Conservation (phyloP, 2,888 invertebrate species). For the Magallana nippona region DNA sequence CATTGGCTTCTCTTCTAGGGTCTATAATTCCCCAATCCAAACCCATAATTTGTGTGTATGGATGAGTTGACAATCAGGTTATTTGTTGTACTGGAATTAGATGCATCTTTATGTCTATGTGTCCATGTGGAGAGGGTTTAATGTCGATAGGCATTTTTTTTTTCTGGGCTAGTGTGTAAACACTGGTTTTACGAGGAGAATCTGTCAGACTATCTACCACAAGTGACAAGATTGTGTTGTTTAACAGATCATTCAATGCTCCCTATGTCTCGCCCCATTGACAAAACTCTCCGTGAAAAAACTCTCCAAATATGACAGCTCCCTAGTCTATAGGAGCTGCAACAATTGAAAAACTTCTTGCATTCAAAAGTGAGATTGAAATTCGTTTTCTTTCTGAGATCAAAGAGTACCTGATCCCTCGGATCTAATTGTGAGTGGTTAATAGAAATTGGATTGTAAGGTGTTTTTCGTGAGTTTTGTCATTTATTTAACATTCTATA, state of each 20-base stretch:
- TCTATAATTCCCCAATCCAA: not conserved
- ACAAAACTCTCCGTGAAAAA: not conserved
- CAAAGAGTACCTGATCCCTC: not conserved
- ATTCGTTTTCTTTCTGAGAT: conserved; percentile 8
- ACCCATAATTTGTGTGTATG: not conserved
- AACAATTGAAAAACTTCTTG: conserved; percentile 5
- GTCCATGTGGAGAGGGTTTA: not conserved
- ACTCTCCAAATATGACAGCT: not conserved
- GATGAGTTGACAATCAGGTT: not conserved
- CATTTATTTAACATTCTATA: not conserved
- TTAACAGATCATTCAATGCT: conserved; percentile 17
- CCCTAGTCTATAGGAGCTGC: not conserved
- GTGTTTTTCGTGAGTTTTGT: conserved; percentile 18
- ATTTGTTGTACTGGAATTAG: not conserved
- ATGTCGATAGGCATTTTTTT: not conserved
- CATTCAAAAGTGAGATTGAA: conserved; percentile 14
- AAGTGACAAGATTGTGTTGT: conserved; percentile 30
- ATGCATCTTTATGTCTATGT: conserved; percentile 1
- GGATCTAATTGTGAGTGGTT: conserved; percentile 13
- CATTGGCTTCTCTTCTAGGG: not conserved
- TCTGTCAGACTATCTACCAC: conserved; percentile 25
- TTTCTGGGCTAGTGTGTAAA: not conserved
- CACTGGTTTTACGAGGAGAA: conserved; percentile 17
- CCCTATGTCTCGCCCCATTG: conserved; percentile 12
- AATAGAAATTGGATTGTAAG: conserved; percentile 11